These are phyloP conservation scores for Drosophila algonquin DNA, from an alignment of 2,888 invertebrate species.

Conservation along the genomic window DNA sequence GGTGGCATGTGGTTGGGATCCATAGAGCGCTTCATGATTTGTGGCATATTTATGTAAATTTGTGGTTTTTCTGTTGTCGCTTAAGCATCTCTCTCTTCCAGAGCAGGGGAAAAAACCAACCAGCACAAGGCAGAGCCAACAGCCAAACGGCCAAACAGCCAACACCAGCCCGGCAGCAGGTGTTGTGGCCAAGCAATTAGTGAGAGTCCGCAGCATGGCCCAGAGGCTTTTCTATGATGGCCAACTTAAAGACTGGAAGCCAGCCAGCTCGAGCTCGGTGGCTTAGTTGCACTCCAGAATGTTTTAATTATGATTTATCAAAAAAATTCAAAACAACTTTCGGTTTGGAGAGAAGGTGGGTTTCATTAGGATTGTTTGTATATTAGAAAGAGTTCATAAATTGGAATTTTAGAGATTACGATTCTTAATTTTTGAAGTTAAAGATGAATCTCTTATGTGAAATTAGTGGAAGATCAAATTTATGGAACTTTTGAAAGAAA, in stretches of 20 bases:
- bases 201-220: conserved; percentile 48
- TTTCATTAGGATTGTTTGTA: not conserved
- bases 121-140: conserved; percentile 2
- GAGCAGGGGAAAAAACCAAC: conserved; percentile 26
- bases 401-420: no score
- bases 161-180: conserved; percentile 63
- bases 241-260: conserved; percentile 44
- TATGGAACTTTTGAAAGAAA: no score
- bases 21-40: conserved; percentile 73
- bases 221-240: conserved; percentile 16
- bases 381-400: not conserved
- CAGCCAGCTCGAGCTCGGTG: not conserved
- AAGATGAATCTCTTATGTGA: no score
- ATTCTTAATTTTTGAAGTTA: no score
- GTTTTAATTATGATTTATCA: not conserved
- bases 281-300: conserved; percentile 3
- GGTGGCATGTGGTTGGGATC: conserved; percentile 16
- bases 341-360: no score
- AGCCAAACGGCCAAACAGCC: conserved; percentile 6
- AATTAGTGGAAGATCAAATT: no score
- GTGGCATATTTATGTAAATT: conserved; percentile 81
- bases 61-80: conserved; percentile 64
- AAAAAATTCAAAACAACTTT: not conserved
- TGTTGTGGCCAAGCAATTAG: conserved; percentile 78
- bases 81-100: conserved; percentile 23